These are phyloP conservation scores for Thumatha senex DNA, from an alignment of 2,888 invertebrate species.

Conservation along the genomic window DNA sequence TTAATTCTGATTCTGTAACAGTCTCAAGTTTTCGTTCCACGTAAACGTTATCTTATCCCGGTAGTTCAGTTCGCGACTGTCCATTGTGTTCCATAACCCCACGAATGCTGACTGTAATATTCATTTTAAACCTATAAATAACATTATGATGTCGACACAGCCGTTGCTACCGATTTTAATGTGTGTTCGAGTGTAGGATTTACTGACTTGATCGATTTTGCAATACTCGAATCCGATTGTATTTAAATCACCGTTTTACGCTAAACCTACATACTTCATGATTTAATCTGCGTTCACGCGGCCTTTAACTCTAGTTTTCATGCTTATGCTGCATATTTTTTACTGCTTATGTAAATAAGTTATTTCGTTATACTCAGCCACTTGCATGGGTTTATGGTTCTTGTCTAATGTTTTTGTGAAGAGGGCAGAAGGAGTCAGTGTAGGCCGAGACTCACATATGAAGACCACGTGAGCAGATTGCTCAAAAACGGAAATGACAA, in stretches of 20 bases:
- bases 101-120: conserved; percentile 33
- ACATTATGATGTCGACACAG: conserved; percentile 57
- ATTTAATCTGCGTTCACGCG: too few species aligned
- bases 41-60: conserved; percentile 49
- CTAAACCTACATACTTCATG: too few species aligned
- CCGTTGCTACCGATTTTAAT: conserved; percentile 58
- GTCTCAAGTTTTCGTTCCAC: conserved; percentile 38
- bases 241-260: conserved; percentile 45
- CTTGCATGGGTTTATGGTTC: conserved; percentile 12
- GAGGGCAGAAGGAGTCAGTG: too few species aligned
- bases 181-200: conserved; percentile 55
- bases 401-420: background rate
- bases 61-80: conserved; percentile 6
- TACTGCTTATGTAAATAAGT: conserved; percentile 71
- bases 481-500: too few species aligned
- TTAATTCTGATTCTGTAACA: conserved; percentile 48
- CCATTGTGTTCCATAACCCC: conserved; percentile 38
- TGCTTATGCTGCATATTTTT: conserved; percentile 40
- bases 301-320: too few species aligned
- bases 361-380: conserved; percentile 44
- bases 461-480: too few species aligned
- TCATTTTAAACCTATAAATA: conserved; percentile 58
- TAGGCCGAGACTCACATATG: too few species aligned
- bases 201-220: conserved; percentile 54
- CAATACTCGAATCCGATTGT: conserved; percentile 41